Evolutionary conservation across 2,113 vertebrate species (phyloP), one percentile per base, ranked within the genome.

Genomic region (Nothoprocta pentlandii): DNA sequence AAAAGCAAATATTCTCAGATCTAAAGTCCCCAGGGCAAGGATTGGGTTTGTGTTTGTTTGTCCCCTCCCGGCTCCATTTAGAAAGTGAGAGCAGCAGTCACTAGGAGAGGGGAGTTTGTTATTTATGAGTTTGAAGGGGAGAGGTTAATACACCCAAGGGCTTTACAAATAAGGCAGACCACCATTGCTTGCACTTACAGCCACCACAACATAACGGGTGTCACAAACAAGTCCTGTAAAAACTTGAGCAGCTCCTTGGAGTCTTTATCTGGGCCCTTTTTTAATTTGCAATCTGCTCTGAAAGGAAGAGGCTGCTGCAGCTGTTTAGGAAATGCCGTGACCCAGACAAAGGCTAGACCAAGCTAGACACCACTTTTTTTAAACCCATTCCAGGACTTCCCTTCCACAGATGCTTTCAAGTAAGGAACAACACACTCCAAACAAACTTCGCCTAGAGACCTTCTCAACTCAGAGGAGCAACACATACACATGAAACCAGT

Each of bases 1-100:
- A 4, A 41, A n/a, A 68, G 78, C 90, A 92, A 88, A 94, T 86
- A 87, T 76, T 47, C 92, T 88, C 62, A 71, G 80, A 85, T 78
- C 79, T 13, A 30, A 17, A 68, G 26, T 64, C 91, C 75, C 42
- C 85, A 80, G 85, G 42, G 85, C 34, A 83, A 68, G 28, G 8
- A 54, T 19, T 26, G 68, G 17, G 46, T 34, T 25, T 16, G 34
- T n/a, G 26, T 12, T 67, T 71, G 30, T 63, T 89, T 67, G 16
- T 28, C 67, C 76, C 49, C 56, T 44, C 64, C 32, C 79, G 61
- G 25, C 42, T 73, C 74, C 61, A 39, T 44, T 82, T 32, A 39
- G 26, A 83, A 46, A 71, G 39, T 47, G 67, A 42, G 34, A 86
- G 19, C 1, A 26, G 21, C 5, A 0, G 77, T 84, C 59, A 36